Percentiles rank a stretch among this genome's conserved stretches.
These are phyloP conservation scores for Drosophila sp. DNA, from an alignment of 1,140 invertebrate species.

Conservation along the genomic window DNA sequence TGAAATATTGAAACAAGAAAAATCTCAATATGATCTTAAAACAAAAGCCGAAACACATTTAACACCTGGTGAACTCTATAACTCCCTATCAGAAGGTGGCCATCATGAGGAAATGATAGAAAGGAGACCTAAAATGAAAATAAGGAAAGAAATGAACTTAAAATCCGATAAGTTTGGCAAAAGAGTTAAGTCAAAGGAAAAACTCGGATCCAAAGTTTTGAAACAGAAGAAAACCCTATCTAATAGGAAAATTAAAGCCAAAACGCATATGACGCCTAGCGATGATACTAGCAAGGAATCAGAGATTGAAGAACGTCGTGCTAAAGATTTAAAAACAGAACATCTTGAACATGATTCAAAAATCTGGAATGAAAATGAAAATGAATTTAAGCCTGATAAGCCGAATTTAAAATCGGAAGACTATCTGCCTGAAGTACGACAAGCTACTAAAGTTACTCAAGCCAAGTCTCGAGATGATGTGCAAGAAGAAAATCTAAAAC, in stretches of 20 bases:
- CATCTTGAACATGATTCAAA: no score
- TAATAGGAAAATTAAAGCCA: neutral
- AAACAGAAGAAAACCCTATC: neutral
- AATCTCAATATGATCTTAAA: neutral
- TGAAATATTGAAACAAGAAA: neutral
- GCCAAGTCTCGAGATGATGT: neutral
- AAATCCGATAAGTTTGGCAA: neutral
- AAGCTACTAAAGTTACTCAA: neutral
- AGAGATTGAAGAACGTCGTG: no score
- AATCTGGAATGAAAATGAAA: no score
- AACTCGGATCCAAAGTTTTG: neutral
- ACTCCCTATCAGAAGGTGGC: neutral
- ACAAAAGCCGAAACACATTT: slow-evolving; percentile 9
- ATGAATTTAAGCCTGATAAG: no score
- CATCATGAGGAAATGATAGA: neutral
- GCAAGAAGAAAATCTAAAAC: neutral
- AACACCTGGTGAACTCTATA: slow-evolving; percentile 15
- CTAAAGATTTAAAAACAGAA: no score
- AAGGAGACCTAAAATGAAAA: neutral
- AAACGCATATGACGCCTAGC: neutral
- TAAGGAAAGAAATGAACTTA: neutral
- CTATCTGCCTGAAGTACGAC: neutral
- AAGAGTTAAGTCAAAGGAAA: neutral
- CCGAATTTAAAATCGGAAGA: neutral
- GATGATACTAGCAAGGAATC: no score